These are phyloP conservation scores for Rhinolophus sinicus DNA, from an alignment of 2,113 vertebrate species.

Conservation along the genomic window DNA sequence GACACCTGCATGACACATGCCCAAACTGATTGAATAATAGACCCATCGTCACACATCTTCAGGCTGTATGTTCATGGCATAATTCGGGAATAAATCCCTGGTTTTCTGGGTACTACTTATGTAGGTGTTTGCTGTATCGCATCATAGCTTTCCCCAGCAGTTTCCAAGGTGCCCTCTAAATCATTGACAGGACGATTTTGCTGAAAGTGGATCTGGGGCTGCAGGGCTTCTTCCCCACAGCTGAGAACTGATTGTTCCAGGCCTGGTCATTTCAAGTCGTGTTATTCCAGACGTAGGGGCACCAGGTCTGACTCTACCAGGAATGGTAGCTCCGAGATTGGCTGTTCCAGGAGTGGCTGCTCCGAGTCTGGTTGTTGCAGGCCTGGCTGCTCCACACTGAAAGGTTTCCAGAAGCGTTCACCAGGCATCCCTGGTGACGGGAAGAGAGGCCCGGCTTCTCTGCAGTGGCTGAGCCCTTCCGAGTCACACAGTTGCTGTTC, in stretches of 20 bases:
- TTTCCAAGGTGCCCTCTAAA: constrained; percentile 73
- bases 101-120: not conserved
- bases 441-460: not conserved
- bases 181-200: constrained; percentile 52
- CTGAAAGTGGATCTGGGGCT: constrained; percentile 52
- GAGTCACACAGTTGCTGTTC: constrained; percentile 43
- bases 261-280: constrained; percentile 21
- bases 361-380: constrained; percentile 54
- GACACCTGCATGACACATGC: not conserved
- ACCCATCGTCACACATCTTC: not conserved
- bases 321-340: not conserved
- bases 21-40: not conserved
- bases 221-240: constrained; percentile 49
- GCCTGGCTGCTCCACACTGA: constrained; percentile 49
- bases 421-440: constrained; percentile 67
- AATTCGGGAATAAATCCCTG: constrained; percentile 35
- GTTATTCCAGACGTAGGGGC: not conserved
- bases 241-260: constrained; percentile 45
- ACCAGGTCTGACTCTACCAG: not conserved
- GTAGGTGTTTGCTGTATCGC: not conserved
- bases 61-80: not conserved
- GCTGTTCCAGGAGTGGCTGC: not conserved
- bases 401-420: constrained; percentile 32
- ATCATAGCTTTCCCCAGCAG: constrained; percentile 38
- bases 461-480: constrained; percentile 65